Conservation (phyloP, 2,888 invertebrate species). For the Elysia crispata region DNA sequence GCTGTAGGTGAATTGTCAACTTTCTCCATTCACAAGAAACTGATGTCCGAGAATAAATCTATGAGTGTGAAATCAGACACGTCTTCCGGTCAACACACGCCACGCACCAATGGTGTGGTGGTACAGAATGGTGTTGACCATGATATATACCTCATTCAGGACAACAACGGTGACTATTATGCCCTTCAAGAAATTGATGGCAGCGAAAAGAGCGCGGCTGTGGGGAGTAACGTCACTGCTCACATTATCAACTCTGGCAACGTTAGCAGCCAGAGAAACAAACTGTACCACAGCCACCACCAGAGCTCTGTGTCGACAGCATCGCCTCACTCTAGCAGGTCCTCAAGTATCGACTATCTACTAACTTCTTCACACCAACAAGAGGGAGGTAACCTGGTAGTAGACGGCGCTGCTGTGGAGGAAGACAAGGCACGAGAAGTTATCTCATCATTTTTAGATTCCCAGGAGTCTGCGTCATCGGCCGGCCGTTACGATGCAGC, state of each 20-base stretch:
- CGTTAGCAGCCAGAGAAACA: background rate
- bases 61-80: background rate
- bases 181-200: slow-evolving; percentile 48
- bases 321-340: too few species aligned
- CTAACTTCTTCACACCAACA: background rate
- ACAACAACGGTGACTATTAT: slow-evolving; percentile 46
- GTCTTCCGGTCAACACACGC: background rate
- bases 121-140: slow-evolving; percentile 32
- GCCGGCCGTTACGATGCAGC: background rate
- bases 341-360: background rate
- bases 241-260: slow-evolving; percentile 5
- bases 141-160: slow-evolving; percentile 47
- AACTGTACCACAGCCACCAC: background rate
- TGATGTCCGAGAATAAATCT: slow-evolving; percentile 27
- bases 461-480: slow-evolving; percentile 17
- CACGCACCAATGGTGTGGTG: background rate
- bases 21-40: slow-evolving; percentile 34
- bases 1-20: slow-evolving; percentile 44
- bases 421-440: slow-evolving; percentile 51
- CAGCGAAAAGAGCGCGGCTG: background rate
- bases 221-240: background rate
- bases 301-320: background rate
- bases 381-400: slow-evolving; percentile 11
- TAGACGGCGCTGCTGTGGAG: slow-evolving; percentile 42
- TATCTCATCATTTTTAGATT: slow-evolving; percentile 47